These are phyloP conservation scores for Proterorhinus semilunaris DNA, from an alignment of 2,113 vertebrate genomes.

Conservation along the genomic window DNA sequence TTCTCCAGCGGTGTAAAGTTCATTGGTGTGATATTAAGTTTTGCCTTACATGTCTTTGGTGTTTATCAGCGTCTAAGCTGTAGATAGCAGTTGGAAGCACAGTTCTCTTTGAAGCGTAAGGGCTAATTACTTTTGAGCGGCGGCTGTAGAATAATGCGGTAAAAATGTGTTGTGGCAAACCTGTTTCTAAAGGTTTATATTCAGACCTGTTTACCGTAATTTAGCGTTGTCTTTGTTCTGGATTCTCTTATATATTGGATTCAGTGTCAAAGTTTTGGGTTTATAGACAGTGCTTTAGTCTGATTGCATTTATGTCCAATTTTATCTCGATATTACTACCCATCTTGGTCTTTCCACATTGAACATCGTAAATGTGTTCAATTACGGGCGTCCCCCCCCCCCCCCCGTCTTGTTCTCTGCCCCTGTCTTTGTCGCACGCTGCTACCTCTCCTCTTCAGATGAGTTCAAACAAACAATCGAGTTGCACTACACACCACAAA, in stretches of 20 bases:
- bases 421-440: slow-evolving; percentile 28
- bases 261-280: too few relatives aligned
- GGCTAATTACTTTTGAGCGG: slow-evolving; percentile 58
- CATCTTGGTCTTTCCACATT: background rate
- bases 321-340: too few relatives aligned
- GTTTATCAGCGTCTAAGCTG: slow-evolving; percentile 9
- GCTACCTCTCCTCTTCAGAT: slow-evolving; percentile 53
- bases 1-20: slow-evolving; percentile 25
- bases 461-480: slow-evolving; percentile 39
- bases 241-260: too few relatives aligned
- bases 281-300: too few relatives aligned
- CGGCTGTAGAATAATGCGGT: too few relatives aligned
- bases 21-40: background rate
- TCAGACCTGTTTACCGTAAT: too few relatives aligned
- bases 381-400: too few relatives aligned
- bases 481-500: slow-evolving; percentile 42
- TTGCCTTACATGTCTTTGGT: background rate
- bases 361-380: too few relatives aligned
- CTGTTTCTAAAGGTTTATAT: too few relatives aligned
- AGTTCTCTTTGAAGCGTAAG: slow-evolving; percentile 52
- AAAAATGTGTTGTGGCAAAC: too few relatives aligned
- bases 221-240: too few relatives aligned
- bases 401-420: slow-evolving; percentile 2
- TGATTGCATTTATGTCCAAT: too few relatives aligned
- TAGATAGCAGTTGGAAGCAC: slow-evolving; percentile 17